Base-by-base conservation (phyloP, 1,140 invertebrate species). In the Ceratoteleas bidentatus region DNA sequence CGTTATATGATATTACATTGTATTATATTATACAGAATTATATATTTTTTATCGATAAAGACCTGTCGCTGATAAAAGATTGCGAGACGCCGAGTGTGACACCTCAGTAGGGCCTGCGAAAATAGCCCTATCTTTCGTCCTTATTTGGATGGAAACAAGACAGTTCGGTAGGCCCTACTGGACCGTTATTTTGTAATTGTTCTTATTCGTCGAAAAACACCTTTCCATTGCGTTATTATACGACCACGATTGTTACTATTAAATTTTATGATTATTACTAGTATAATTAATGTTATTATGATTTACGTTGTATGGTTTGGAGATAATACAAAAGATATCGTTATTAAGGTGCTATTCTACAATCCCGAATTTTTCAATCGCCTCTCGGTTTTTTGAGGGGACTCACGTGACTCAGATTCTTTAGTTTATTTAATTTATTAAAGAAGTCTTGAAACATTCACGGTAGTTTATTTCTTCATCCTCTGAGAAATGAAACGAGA, bases 331-430 rank as follows among this genome's bases (percentile, higher is more conserved):
- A 54, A 64, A 72, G 72, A 70, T 73, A 78, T 77, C 15, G 54
- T 82, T 77, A 68, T 77, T 82, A 82, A 82, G 80, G 74, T 82
- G 78, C 79, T 82, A 81, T 76, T 76, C 45, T 14, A 40, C 79
- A 81, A 38, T 81, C 68, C 60, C 65, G 62, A 66, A 77, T 73
- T 73, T 74, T 70, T 82, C 68, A n/a, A n/a, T n/a, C n/a, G n/a
- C n/a, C n/a, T n/a, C n/a, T n/a, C n/a, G n/a, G n/a, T n/a, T n/a
- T n/a, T n/a, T n/a, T n/a, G 66, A 68, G 58, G 69, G 43, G 36
- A 56, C 24, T 24, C 24, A 24, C 1, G 24, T 24, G 1, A 72
- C 75, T 70, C 53, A 76, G 73, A 72, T 77, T 82, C 77, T 43
- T 82, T n/a, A n/a, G n/a, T n/a, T 73, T 4, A 24, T 24, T 24